phyloP scores from a whole-genome alignment of 2,113 vertebrate genomes.

The Rostratula benghalensis region DNA sequence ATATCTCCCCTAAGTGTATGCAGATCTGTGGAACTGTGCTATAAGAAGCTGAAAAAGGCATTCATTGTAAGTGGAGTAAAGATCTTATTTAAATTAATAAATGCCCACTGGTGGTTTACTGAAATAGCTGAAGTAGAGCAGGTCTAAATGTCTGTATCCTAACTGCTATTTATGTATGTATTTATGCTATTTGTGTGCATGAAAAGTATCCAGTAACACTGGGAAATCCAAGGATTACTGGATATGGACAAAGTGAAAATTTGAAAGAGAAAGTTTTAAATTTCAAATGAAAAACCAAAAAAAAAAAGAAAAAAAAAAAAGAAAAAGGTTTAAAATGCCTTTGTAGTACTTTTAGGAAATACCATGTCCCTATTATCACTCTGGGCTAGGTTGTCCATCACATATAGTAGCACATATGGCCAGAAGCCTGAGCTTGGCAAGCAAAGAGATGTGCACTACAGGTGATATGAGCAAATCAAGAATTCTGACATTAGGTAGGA shows the following conservation, averaged over 20 bases:
- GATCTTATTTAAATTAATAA: neutral
- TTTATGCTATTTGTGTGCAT: no score
- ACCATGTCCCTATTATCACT: neutral
- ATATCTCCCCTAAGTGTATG: neutral
- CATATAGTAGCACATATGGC: neutral
- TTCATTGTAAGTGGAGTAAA: neutral
- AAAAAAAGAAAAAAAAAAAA: neutral
- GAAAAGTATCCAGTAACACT: neutral
- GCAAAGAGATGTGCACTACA: neutral
- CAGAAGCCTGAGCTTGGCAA: neutral
- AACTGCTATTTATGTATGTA: neutral
- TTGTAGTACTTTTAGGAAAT: neutral
- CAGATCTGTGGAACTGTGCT: neutral
- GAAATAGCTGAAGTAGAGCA: neutral
- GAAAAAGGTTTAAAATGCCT: neutral
- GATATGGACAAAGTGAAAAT: neutral
- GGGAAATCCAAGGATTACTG: neutral
- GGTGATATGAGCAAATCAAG: neutral
- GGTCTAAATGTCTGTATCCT: neutral
- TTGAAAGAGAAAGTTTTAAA: neutral
- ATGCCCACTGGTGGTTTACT: neutral
- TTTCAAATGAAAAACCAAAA: neutral
- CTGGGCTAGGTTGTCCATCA: neutral
- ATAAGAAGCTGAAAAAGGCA: neutral
- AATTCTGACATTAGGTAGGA: neutral